Evolutionary conservation across 2,113 vertebrate genomes (phyloP).

Genomic region (Cochlearius cochlearius): DNA sequence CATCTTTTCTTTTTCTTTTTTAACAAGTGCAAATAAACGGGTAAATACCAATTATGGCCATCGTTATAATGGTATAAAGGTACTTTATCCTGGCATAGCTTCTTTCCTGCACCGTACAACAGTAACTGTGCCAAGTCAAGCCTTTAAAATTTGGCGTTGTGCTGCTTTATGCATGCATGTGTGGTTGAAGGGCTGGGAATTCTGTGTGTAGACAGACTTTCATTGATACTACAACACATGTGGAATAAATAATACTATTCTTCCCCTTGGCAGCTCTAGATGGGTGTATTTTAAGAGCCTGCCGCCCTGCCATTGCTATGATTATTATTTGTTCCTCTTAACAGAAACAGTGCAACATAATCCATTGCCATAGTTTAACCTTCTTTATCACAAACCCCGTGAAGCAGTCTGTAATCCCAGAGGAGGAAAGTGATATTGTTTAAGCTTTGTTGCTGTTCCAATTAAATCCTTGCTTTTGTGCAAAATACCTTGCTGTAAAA

Average conservation of each 20-base stretch:
- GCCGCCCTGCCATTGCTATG: slow-evolving; percentile 26
- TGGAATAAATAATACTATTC: slow-evolving; percentile 48
- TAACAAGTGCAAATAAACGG: neutral
- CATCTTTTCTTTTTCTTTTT: neutral
- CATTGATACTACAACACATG: slow-evolving; percentile 49
- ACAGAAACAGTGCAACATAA: slow-evolving; percentile 14
- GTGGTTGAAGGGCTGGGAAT: slow-evolving; percentile 20
- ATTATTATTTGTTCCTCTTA: slow-evolving; percentile 52
- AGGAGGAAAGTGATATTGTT: slow-evolving; percentile 38
- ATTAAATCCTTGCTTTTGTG: slow-evolving; percentile 56
- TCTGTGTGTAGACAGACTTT: slow-evolving; percentile 52
- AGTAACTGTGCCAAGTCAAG: neutral
- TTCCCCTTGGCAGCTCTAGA: neutral
- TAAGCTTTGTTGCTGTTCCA: slow-evolving; percentile 38
- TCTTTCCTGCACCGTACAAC: neutral
- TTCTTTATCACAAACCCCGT: slow-evolving; percentile 24
- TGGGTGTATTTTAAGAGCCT: slow-evolving; percentile 32
- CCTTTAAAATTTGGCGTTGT: slow-evolving; percentile 2
- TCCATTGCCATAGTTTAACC: slow-evolving; percentile 63
- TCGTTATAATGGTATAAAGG: neutral
- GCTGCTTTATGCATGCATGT: neutral
- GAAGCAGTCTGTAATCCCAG: slow-evolving; percentile 52
- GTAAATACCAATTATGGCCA: neutral
- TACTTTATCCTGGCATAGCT: neutral
- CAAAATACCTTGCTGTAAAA: slow-evolving; percentile 28